Conservation (phyloP, 2,113 vertebrate genomes). For the Pteruthius melanotis region DNA sequence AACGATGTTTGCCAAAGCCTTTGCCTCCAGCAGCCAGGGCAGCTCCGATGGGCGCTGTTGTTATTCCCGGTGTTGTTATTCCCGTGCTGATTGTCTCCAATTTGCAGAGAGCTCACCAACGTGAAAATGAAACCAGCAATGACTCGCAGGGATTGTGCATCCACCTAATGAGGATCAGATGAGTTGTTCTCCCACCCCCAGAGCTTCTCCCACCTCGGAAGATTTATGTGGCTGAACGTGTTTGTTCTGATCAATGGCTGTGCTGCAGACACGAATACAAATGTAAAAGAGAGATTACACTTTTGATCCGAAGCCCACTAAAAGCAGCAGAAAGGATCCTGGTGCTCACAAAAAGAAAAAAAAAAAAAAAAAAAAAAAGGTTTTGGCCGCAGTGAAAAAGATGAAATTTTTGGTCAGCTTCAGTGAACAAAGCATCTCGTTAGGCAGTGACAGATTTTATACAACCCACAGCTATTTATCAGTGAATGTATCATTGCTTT, state of each 20-base stretch:
- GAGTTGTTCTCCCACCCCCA: conserved; percentile 12
- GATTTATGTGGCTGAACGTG: neutral
- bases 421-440: neutral
- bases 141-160: neutral
- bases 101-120: neutral
- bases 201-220: conserved; percentile 5
- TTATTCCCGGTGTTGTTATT: neutral
- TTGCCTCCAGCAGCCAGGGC: neutral
- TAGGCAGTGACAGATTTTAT: neutral
- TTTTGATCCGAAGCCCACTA: neutral
- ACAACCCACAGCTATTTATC: neutral
- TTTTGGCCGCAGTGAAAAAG: neutral
- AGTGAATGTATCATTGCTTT: neutral
- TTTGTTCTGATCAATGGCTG: conserved; percentile 25
- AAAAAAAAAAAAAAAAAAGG: neutral
- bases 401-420: conserved; percentile 8
- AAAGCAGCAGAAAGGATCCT: neutral
- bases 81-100: neutral
- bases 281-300: neutral
- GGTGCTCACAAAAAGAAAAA: neutral
- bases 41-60: neutral
- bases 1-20: neutral
- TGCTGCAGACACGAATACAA: neutral
- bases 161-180: conserved; percentile 28
- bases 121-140: neutral